Evolutionary conservation across 2,888 invertebrate species (phyloP).

Genomic region (Andricus curvator): DNA sequence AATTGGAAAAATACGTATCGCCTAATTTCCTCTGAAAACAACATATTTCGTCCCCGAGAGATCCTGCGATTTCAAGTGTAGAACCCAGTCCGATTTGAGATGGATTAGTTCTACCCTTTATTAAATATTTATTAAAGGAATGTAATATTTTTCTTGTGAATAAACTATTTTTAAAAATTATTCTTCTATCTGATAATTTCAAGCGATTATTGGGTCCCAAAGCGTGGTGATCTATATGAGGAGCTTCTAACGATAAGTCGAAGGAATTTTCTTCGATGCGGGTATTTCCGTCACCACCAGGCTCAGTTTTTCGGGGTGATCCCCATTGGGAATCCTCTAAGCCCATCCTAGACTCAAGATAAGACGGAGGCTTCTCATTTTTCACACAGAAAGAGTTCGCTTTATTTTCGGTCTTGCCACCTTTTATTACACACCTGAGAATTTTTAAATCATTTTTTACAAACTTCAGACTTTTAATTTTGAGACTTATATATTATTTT

Average conservation of each 20-base stretch:
- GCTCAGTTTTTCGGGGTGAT: slow-evolving; percentile 32
- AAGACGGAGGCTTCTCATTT: slow-evolving; percentile 31
- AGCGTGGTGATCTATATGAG: neutral
- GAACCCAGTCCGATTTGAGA: no score
- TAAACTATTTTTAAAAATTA: neutral
- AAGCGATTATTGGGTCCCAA: neutral
- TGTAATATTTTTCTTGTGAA: neutral
- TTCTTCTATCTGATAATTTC: neutral
- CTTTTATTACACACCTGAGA: neutral
- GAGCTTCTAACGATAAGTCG: slow-evolving; percentile 30
- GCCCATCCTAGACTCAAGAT: slow-evolving; percentile 28
- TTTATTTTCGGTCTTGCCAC: neutral
- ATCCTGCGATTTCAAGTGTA: no score
- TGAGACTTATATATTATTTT: neutral
- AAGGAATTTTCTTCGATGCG: slow-evolving; percentile 32
- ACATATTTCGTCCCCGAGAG: no score
- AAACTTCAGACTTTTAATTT: neutral
- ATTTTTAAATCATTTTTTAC: neutral
- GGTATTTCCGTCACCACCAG: slow-evolving; percentile 30
- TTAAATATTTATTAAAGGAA: neutral
- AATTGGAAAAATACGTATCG: no score
- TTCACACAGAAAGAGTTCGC: slow-evolving; percentile 8
- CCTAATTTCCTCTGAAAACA: no score
- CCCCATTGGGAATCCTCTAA: slow-evolving; percentile 18
- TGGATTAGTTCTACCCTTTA: no score